Evolutionary conservation across 2,797 vertebrate species (phyloP).

Genomic region (Phrynocephalus guinanensis): DNA sequence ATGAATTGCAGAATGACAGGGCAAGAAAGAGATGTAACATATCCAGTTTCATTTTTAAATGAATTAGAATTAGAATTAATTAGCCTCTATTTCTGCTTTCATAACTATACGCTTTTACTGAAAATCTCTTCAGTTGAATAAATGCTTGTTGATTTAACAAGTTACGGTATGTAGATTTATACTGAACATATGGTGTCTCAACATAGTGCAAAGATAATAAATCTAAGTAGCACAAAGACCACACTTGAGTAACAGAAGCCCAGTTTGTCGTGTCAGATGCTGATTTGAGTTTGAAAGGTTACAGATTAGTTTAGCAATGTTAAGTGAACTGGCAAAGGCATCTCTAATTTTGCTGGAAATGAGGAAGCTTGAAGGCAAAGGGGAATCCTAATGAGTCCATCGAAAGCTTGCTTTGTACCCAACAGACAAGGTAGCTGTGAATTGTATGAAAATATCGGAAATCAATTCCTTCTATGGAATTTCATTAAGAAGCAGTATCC

Average conservation of each 20-base stretch:
- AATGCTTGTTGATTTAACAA: slow-evolving; percentile 71
- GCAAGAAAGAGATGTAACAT: neutral
- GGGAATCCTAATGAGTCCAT: slow-evolving; percentile 97
- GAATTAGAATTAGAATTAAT: slow-evolving; percentile 24
- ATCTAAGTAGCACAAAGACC: slow-evolving; percentile 70
- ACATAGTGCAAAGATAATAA: slow-evolving; percentile 74
- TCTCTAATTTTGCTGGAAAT: slow-evolving; percentile 96
- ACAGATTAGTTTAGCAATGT: slow-evolving; percentile 87
- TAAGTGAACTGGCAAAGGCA: slow-evolving; percentile 90
- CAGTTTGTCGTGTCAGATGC: slow-evolving; percentile 76
- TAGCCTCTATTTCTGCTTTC: slow-evolving; percentile 37
- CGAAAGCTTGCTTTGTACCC: slow-evolving; percentile 96
- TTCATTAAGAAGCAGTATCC: slow-evolving; percentile 99
- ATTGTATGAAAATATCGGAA: slow-evolving; percentile 99
- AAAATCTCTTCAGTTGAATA: slow-evolving; percentile 70
- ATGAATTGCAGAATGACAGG: neutral
- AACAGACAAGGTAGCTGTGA: slow-evolving; percentile 93
- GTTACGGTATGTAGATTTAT: slow-evolving; percentile 63
- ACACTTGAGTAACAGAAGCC: slow-evolving; percentile 76
- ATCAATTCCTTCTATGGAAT: slow-evolving; percentile 99
- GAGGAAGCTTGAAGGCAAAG: slow-evolving; percentile 90
- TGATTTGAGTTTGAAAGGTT: slow-evolving; percentile 81
- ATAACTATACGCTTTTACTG: slow-evolving; percentile 66
- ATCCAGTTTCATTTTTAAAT: slow-evolving; percentile 34
- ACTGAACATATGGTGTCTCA: slow-evolving; percentile 64